A percentile compares a stretch with the other conserved stretches of the same genome.
phyloP scores from a whole-genome alignment of 1,140 invertebrate species.

The Zaprionus gabonicus region DNA sequence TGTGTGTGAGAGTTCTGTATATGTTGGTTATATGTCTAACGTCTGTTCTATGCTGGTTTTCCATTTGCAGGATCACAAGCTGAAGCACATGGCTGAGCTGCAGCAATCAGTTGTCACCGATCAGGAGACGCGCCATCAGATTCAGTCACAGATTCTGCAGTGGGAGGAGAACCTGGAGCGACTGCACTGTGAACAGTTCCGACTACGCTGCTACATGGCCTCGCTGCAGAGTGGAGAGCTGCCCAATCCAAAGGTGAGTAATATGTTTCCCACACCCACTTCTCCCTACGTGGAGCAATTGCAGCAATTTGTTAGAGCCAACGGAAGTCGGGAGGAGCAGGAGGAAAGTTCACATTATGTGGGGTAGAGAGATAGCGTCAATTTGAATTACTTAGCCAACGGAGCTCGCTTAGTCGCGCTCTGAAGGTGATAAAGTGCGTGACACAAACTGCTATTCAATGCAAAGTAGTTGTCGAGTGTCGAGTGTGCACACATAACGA shows the following conservation, averaged over 20 bases:
- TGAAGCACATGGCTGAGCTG: slow-evolving; percentile 98
- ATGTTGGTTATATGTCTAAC: slow-evolving; percentile 49
- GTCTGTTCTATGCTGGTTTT: slow-evolving; percentile 28
- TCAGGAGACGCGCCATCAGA: slow-evolving; percentile 94
- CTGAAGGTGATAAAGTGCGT: slow-evolving; percentile 47
- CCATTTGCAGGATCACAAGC: slow-evolving; percentile 93
- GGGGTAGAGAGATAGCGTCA: slow-evolving; percentile 44
- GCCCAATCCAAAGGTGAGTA: slow-evolving; percentile 97
- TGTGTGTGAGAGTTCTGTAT: slow-evolving; percentile 9
- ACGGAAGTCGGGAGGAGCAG: slow-evolving; percentile 19
- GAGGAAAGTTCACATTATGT: slow-evolving; percentile 44
- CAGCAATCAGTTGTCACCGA: slow-evolving; percentile 97
- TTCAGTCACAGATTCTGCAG: slow-evolving; percentile 95
- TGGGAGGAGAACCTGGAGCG: slow-evolving; percentile 99
- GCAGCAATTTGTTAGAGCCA: slow-evolving; percentile 41
- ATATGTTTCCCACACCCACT: slow-evolving; percentile 15
- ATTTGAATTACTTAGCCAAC: slow-evolving; percentile 51
- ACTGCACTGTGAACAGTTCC: slow-evolving; percentile 98
- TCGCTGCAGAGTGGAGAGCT: slow-evolving; percentile 97
- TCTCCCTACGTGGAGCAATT: slow-evolving; percentile 5
- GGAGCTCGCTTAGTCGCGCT: slow-evolving; percentile 15
- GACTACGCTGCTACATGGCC: slow-evolving; percentile 98
- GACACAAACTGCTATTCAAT: slow-evolving; percentile 50
- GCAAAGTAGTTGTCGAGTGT: slow-evolving; percentile 49
- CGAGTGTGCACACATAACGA: slow-evolving; percentile 11